A percentile compares a stretch with the other conserved stretches of the same genome.
Evolutionary conservation across 2,888 invertebrate species (phyloP).

Genomic region (Temnothorax ravouxi): DNA sequence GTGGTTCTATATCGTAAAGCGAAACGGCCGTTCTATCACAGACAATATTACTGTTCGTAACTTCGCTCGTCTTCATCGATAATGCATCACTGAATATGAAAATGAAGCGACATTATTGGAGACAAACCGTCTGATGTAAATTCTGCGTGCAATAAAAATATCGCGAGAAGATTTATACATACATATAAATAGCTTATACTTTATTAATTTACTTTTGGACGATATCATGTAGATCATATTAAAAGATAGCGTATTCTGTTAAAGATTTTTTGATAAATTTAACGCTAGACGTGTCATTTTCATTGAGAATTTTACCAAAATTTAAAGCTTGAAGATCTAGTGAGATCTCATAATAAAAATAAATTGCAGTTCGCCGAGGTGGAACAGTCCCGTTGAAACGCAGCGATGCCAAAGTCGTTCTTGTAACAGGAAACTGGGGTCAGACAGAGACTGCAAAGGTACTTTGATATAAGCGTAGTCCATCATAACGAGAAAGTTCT

Average conservation of each 20-base stretch:
- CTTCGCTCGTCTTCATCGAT: constrained; percentile 34
- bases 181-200: neutral
- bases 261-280: neutral
- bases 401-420: constrained; percentile 73
- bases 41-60: constrained; percentile 21
- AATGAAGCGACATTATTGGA: neutral
- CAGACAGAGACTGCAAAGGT: constrained; percentile 79
- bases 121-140: neutral
- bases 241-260: neutral
- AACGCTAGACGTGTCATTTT: neutral
- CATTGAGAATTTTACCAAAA: neutral
- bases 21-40: constrained; percentile 24
- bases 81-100: constrained; percentile 7
- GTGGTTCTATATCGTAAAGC: constrained; percentile 18
- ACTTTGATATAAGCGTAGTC: constrained; percentile 59
- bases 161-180: neutral
- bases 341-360: constrained; percentile 27
- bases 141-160: neutral
- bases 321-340: neutral
- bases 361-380: constrained; percentile 16
- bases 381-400: constrained; percentile 14
- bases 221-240: neutral
- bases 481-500: constrained; percentile 57
- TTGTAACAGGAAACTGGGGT: constrained; percentile 80
- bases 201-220: constrained; percentile 1